Base-by-base conservation (phyloP, 2,113 vertebrate genomes). In the Labrus mixtus region DNA sequence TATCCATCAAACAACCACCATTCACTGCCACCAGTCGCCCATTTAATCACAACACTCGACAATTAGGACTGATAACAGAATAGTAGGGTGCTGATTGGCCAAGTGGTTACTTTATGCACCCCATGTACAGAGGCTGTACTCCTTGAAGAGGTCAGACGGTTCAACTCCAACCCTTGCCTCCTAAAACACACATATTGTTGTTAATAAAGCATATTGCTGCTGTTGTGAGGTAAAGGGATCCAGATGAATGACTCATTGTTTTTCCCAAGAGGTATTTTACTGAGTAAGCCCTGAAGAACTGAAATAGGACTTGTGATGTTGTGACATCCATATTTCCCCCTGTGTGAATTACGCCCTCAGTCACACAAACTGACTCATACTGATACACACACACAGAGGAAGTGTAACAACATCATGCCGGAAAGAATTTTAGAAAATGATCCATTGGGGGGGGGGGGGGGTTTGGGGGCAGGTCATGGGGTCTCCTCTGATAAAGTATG, bases 391-490 rank as follows among this genome's bases (percentile, higher is more conserved):
- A 55, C 23, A 33, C 16, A 56, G 22, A 70, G 80, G 63, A 85
- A 74, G 69, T 75, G 43, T 73, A 60, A 51, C 63, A 68, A n/a
- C 62, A 85, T 57, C 1, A 41, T 73, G 0, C 41, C 67, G 16
- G 60, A 81, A 79, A 59, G 9, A 84, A 82, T 54, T 81, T 48
- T 70, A 50, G 22, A 67, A 73, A 77, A 64, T 66, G 45, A 61
- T 82, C 84, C 65, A 39, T 0, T 3, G 3, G 74, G 58, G 59
- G 25, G 50, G 37, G 4, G n/a, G 22, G 13, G 56, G 59, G 25
- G 50, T 41, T 33, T 22, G 22, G 13, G 56, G 60, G 55, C 1
- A 63, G 64, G 55, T 66, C 58, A 22, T 3, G 33, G 73, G 78
- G 78, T 79, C 63, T 83, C 75, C 41, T 66, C 36, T 63, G 23